Percentiles rank a stretch among this genome's conserved stretches.
These are phyloP conservation scores for Progne subis DNA, from an alignment of 2,113 vertebrate genomes.

Conservation along the genomic window DNA sequence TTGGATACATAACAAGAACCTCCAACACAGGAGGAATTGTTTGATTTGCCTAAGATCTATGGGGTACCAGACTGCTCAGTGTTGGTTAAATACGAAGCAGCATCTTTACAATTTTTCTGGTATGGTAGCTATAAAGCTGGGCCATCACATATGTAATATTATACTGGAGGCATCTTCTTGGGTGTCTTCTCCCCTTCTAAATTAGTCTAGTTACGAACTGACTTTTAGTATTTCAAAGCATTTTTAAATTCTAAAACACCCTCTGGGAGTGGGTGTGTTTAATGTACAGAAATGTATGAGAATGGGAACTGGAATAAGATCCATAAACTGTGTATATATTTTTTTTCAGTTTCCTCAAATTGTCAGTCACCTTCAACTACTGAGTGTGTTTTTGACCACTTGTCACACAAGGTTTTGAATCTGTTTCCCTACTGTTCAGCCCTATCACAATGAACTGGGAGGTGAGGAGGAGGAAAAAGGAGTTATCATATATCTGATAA, in stretches of 20 bases:
- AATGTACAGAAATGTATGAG: background rate
- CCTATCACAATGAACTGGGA: background rate
- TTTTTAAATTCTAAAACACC: background rate
- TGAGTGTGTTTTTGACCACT: background rate
- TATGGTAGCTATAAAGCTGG: background rate
- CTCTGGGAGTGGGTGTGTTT: background rate
- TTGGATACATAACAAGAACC: background rate
- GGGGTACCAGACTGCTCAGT: background rate
- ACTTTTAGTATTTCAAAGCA: background rate
- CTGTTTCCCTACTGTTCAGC: background rate
- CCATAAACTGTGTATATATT: background rate
- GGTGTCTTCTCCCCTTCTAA: background rate
- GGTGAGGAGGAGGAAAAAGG: background rate
- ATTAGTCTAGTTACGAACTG: background rate
- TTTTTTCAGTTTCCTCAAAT: background rate
- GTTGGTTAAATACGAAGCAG: background rate
- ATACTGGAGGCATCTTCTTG: background rate
- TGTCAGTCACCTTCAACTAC: background rate
- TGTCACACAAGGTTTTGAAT: background rate
- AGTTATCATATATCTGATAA: background rate
- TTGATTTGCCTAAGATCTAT: background rate
- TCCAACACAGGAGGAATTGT: background rate
- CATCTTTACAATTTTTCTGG: background rate
- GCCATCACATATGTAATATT: background rate
- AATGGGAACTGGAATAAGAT: background rate